Evolutionary conservation across 2,113 vertebrate genomes (phyloP), one percentile per base, ranked within the genome.

Genomic region (Astatotilapia flaviijosephi): DNA sequence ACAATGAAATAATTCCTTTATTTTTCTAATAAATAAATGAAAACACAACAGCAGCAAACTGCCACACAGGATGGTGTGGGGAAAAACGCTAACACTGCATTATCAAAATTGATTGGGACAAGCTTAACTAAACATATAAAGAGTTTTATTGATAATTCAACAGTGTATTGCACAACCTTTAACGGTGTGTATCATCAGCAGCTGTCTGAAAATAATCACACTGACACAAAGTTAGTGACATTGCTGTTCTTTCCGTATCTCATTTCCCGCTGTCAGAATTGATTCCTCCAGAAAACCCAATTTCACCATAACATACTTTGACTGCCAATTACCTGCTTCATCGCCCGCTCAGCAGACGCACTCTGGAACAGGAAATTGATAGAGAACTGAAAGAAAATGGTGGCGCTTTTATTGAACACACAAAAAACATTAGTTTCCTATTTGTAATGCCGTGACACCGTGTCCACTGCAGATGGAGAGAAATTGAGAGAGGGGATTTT

Each of bases 291-390:
- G 33, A 65, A 58, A 28, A 58, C 77, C 26, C 14, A 23, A 37
- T 77, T 60, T 79, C 55, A 85, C 55, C 55, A 31, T 49, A 35
- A 54, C 47, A 55, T n/a, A 55, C 58, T 49, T 70, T 82, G 86
- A 86, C 80, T 85, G 83, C 40, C 85, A 94, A 91, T 88, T 89
- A 93, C 53, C 86, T 85, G 83, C 84, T 86, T 55, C 80, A 84
- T 89, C 84, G 47, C 23, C 47, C 80, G 58, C 80, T 89, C 82
- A 85, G 54, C 79, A 68, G 65, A 82, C 21, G 21, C 40, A 42
- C 81, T 83, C 26, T 23, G 70, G 23, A 49, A 79, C 83, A 91
- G 89, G 83, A 92, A 89, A 89, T 89, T 90, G 83, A 84, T 17
- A 53, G 53, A 26, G 8, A 58, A 85, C 33, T 89, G 87, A 17